Base-by-base conservation (phyloP, 2,888 invertebrate species). In the Yponomeuta plumbellus region DNA sequence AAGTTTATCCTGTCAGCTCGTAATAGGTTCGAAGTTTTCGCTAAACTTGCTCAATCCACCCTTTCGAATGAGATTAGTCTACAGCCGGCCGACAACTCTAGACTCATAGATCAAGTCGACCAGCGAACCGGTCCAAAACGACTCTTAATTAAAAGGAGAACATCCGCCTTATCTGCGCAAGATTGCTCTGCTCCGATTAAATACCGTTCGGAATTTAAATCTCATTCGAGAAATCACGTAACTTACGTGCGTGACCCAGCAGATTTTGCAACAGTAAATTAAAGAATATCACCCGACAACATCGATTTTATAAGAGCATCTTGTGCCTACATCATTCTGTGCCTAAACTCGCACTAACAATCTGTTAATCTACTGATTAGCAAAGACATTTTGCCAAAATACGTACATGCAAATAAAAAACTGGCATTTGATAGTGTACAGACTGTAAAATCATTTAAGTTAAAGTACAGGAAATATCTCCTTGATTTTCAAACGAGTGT, bases 141-240 rank as follows among this genome's bases (percentile, higher is more conserved):
- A 73, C 72, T 76, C 44, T 76, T 73, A 80, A 83, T 81, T 81
- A 81, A 79, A 52, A 52, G 17, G 44, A 75, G 74, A 71, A 74
- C 77, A 80, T 83, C 81, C 81, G 80, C 73, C 44, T 72, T 76
- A 78, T 78, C 74, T 74, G 72, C 76, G 71, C 71, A 71, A 72
- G 72, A 73, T 71, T 70, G 70, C 68, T 66, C 68, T 70, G 70
- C 68, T 66, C 68, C 71, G 74, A 76, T 76, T 75, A 73, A 75
- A 74, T 74, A 77, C 72, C 75, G 78, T 76, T 78, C 68, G 69
- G 72, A 72, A 70, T 72, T 69, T 70, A 73, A 52, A 73, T 71
- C 71, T 72, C 68, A 67, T 64, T 64, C 67, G 68, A 70, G 70
- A 73, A 66, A 72, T 72, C 67, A 64, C 64, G 57, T 64, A 23